Conservation (phyloP, 2,797 vertebrate species). For the Enteromius afrohamiltoni region DNA sequence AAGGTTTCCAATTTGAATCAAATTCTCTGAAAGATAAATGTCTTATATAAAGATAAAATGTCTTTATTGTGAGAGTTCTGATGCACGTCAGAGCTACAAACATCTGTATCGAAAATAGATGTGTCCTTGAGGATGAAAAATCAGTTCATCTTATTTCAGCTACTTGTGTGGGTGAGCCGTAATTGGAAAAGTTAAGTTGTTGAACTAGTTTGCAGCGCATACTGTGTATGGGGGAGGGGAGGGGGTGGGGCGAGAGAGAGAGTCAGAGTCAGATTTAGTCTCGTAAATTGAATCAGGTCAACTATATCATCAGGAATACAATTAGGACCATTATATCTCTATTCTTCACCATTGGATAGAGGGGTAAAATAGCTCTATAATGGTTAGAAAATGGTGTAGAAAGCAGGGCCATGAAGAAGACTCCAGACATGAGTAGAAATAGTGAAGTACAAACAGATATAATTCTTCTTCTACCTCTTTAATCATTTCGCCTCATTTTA, state of each 20-base stretch:
- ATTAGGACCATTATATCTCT: constrained; percentile 49
- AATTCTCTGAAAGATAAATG: constrained; percentile 1
- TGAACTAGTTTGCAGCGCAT: constrained; percentile 34
- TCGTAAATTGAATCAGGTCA: constrained; percentile 49
- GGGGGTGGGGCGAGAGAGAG: neutral
- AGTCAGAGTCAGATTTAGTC: constrained; percentile 32
- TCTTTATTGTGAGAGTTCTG: constrained; percentile 35
- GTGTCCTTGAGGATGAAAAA: constrained; percentile 41
- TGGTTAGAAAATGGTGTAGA: constrained; percentile 21
- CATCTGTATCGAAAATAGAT: constrained; percentile 44
- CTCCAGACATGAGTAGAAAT: constrained; percentile 38
- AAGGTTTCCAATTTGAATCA: constrained; percentile 24
- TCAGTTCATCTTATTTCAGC: constrained; percentile 47
- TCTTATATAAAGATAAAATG: constrained; percentile 4
- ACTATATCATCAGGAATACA: constrained; percentile 37
- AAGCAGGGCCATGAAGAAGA: constrained; percentile 24
- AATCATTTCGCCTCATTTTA: constrained; percentile 57
- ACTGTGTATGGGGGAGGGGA: neutral
- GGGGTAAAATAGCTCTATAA: constrained; percentile 15
- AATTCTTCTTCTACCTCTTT: constrained; percentile 54
- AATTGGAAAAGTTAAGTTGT: constrained; percentile 41
- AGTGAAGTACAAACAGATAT: constrained; percentile 52
- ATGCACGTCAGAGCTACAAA: constrained; percentile 27
- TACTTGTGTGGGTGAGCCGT: constrained; percentile 31
- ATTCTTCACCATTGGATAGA: constrained; percentile 29